Conservation (phyloP, 2,797 vertebrate species). For the Centropyge bicolor region DNA sequence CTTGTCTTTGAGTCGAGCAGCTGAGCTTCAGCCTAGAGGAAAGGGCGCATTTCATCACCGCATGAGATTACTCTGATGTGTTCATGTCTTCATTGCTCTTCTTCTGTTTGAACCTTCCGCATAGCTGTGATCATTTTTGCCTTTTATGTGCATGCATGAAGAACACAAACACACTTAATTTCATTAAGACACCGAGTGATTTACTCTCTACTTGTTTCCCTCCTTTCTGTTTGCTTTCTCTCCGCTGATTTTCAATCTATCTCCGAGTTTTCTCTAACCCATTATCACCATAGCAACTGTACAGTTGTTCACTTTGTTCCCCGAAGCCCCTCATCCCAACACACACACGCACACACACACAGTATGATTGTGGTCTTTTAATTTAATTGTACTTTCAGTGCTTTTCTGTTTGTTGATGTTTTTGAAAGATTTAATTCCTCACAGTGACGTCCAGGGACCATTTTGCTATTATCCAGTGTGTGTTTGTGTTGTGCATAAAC, state of each 20-base stretch:
- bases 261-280: slow-evolving; percentile 50
- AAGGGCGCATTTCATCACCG: slow-evolving; percentile 30
- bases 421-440: slow-evolving; percentile 35
- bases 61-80: neutral
- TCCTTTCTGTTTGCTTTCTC: slow-evolving; percentile 44
- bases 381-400: slow-evolving; percentile 34
- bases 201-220: slow-evolving; percentile 28
- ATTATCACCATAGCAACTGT: slow-evolving; percentile 77
- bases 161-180: slow-evolving; percentile 15
- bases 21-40: slow-evolving; percentile 49
- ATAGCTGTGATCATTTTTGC: neutral
- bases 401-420: slow-evolving; percentile 42
- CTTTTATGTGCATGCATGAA: neutral
- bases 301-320: slow-evolving; percentile 67
- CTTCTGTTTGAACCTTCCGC: neutral
- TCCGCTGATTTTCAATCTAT: slow-evolving; percentile 51
- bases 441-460: slow-evolving; percentile 33
- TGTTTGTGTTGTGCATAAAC: slow-evolving; percentile 46
- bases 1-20: slow-evolving; percentile 24
- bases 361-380: slow-evolving; percentile 26
- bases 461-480: slow-evolving; percentile 39
- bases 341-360: slow-evolving; percentile 9
- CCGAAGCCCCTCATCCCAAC: slow-evolving; percentile 1
- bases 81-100: slow-evolving; percentile 1
- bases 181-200: slow-evolving; percentile 31